Base-by-base conservation (phyloP, 2,888 invertebrate species). In the Fissipunctia ypsillon region DNA sequence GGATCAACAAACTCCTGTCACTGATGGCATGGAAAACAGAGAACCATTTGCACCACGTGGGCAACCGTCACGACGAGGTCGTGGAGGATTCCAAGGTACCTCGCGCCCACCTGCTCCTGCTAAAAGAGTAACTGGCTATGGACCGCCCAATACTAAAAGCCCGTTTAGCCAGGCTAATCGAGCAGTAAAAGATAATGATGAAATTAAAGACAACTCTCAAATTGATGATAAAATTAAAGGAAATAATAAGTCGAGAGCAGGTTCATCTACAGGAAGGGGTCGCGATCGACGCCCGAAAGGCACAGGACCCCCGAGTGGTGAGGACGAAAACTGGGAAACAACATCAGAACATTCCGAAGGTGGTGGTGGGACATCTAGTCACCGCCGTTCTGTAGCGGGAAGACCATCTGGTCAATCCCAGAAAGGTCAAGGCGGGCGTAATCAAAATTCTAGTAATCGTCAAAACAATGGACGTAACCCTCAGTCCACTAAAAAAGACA, bases 31-130 rank as follows among this genome's bases (percentile, higher is more conserved):
- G 92, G 94, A 95, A 90, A 96, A 95, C 81, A 95, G 97, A 73
- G 98, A 98, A 88, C 98, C 98, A 64, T 98, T 98, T 93, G 97
- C 98, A 2, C 99, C 99, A 0, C 97, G 98, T 35, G 99, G 99
- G 0, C 99, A 99, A 92, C 99, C 99, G 0, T 98, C 98, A 1
- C 96, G 99, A 67, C 97, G 99, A 74, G 99, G 99, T 9, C 97
- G 99, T 78, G 98, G 98, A 25, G 96, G 96, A 43, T 96, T 95
- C 85, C 95, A 95, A 82, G 96, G 96, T 35, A 88, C 94, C 2
- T 84, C 92, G 3, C 92, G 96, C n/a, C 95, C 95, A 14, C 95
- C 95, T n/a, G 95, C 96, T 38, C 94, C 96, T 10, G 95, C 96
- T 35, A 97, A 97, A 73, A 96, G 98, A 83, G 97, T 98, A 75